A percentile compares a stretch with the other conserved stretches of the same genome.
Conservation (phyloP, 2,797 vertebrate genomes). For the Melanotaenia pygmaea region DNA sequence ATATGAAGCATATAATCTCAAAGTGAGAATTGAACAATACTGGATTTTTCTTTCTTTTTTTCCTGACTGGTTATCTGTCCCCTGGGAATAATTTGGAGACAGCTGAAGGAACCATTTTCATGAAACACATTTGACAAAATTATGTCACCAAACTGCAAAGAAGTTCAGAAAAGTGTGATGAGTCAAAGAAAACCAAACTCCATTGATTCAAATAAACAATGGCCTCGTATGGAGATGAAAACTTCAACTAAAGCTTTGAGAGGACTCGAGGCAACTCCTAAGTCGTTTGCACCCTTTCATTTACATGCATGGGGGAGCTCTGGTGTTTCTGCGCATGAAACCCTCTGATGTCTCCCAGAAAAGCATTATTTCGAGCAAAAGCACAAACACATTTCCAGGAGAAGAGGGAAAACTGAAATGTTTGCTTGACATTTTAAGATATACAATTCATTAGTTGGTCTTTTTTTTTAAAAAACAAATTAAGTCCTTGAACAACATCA, state of each 20-base stretch:
- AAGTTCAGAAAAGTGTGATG: neutral
- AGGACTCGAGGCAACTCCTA: slow-evolving; percentile 22
- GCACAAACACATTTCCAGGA: neutral
- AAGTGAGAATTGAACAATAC: neutral
- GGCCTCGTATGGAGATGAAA: neutral
- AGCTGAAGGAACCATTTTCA: neutral
- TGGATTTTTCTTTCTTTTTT: neutral
- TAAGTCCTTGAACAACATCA: neutral
- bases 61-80: neutral
- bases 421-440: no score
- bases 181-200: neutral
- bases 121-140: neutral
- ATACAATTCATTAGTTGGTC: neutral
- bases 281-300: slow-evolving; percentile 23
- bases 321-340: slow-evolving; percentile 12
- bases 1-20: slow-evolving; percentile 11
- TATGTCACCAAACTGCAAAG: neutral
- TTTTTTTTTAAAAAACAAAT: neutral
- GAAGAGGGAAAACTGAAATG: neutral
- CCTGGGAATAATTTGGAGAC: neutral
- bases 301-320: slow-evolving; percentile 23
- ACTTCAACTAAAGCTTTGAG: slow-evolving; percentile 7
- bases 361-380: neutral
- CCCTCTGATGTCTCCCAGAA: neutral
- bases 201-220: neutral